Evolutionary conservation across 1,140 invertebrate species (phyloP), one percentile per base, ranked within the genome.

Genomic region (Gonatopus flavifemur): DNA sequence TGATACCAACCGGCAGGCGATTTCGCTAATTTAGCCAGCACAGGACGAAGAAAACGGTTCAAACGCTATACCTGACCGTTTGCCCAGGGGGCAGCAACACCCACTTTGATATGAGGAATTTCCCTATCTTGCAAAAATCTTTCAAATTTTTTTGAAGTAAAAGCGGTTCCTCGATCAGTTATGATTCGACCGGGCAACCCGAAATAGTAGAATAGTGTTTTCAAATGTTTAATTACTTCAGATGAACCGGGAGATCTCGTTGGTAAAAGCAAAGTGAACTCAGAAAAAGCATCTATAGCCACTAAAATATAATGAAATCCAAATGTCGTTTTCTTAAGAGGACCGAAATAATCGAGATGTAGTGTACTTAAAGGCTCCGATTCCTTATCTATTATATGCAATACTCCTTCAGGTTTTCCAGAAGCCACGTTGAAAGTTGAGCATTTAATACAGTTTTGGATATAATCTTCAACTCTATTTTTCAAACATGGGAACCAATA

Each of bases 401-500:
- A 28, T 7, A 6, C 12, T 28, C 55, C 58, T 36, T 66, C 63
- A 2, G 24, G 16, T 35, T 52, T 56, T 3, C 57, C 41, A 2
- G 24, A 15, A 2, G 21, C 21, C 3, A 21, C 20, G 7, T 30
- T 43, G 32, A 44, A 56, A 12, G 39, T n/a, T 15, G 56, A 44
- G 18, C 55, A 61, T 39, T 47, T 57, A 31, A 60, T 13, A 51
- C 58, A 61, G 19, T 54, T 51, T 30, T 16, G 0, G 5, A 61
- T 55, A 24, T 50, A 36, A 2, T 18, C 8, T 31, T 49, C 38
- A 20, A 57, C 37, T 25, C 31, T 45, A 22, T 28, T 19, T 2
- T 32, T 9, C 25, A 53, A 33, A n/a, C 60, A 52, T 2, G 44
- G 35, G 25, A 47, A 30, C 45, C 45, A 48, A 48, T 48, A 48